These are phyloP conservation scores for Drosophila quinaria DNA, from an alignment of 2,888 invertebrate genomes.

Conservation along the genomic window DNA sequence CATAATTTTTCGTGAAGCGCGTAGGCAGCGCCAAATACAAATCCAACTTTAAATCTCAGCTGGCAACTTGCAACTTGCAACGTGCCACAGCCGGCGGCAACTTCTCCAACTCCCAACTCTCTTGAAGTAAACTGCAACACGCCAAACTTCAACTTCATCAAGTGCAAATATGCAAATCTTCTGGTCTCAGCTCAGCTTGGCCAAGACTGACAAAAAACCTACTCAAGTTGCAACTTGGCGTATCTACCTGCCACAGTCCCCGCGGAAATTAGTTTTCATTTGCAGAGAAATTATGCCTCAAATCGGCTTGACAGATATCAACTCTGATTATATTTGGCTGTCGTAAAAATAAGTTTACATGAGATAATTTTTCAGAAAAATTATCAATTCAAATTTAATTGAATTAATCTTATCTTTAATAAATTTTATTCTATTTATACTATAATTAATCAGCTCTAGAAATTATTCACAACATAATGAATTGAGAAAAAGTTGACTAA, in stretches of 20 bases:
- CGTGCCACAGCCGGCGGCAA: conserved; percentile 36
- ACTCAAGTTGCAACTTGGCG: conserved; percentile 38
- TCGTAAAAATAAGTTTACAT: background rate
- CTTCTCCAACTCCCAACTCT: conserved; percentile 5
- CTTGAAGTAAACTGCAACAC: conserved; percentile 23
- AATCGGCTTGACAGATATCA: conserved; percentile 6
- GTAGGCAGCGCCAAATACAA: conserved; percentile 71
- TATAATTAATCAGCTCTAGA: no score
- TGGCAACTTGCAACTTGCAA: conserved; percentile 42
- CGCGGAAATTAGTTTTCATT: conserved; percentile 16
- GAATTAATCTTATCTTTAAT: no score
- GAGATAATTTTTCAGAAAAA: background rate
- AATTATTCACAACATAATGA: no score
- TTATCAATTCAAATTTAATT: background rate
- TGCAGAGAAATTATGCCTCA: conserved; percentile 24
- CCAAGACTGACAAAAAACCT: conserved; percentile 31
- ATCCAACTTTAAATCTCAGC: conserved; percentile 56
- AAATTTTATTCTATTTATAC: background rate
- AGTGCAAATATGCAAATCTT: conserved; percentile 79
- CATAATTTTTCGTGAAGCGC: conserved; percentile 65
- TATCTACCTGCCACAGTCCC: conserved; percentile 46
- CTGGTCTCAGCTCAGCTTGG: background rate
- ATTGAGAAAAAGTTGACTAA: no score
- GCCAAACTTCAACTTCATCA: conserved; percentile 69
- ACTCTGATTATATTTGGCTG: conserved; percentile 5